Evolutionary conservation across 2,888 invertebrate genomes (phyloP), one percentile per base, ranked within the genome.

Genomic region (Luperina nickerlii): DNA sequence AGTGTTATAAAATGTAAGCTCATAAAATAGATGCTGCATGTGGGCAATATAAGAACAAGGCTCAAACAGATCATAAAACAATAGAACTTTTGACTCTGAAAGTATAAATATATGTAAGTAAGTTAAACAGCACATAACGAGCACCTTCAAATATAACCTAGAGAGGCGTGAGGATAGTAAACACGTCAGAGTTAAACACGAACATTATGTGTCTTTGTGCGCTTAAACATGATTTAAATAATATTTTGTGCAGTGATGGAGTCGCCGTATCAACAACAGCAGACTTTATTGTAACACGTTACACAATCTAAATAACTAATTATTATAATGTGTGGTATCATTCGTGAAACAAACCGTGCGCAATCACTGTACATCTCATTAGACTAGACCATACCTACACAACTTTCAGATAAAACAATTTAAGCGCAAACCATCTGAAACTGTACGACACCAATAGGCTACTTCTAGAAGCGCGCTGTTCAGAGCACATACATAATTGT

Each of bases 321-420:
- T 86, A 82, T 80, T 74, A 82, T 78, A 80, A 70, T 81, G 83
- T 86, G 88, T 79, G 86, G 85, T 86, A 79, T 81, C 82, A 80
- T 88, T 85, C 79, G 82, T 87, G 80, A 87, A 84, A 81, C 86
- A 85, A 86, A 80, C 81, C 80, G 82, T 88, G 87, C 83, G 81
- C 83, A 82, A 83, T 83, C 82, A 84, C 88, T 90, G 90, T 65
- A 90, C 90, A 91, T 79, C 81, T 84, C 87, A 85, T 87, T 85
- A 90, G 94, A 94, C 93, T 94, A 94, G 94, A 93, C 88, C 88
- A 90, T 89, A 93, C 89, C 90, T 91, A 92, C 86, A 89, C 86
- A 87, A 86, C 77, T 74, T 74, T 70, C 77, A 77, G 74, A 85
- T 85, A 80, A 86, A 89, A 79, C 77, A 45, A 75, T 81, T 74